Evolutionary conservation across 1,140 invertebrate species (phyloP).

Genomic region (Gryllus bimaculatus): DNA sequence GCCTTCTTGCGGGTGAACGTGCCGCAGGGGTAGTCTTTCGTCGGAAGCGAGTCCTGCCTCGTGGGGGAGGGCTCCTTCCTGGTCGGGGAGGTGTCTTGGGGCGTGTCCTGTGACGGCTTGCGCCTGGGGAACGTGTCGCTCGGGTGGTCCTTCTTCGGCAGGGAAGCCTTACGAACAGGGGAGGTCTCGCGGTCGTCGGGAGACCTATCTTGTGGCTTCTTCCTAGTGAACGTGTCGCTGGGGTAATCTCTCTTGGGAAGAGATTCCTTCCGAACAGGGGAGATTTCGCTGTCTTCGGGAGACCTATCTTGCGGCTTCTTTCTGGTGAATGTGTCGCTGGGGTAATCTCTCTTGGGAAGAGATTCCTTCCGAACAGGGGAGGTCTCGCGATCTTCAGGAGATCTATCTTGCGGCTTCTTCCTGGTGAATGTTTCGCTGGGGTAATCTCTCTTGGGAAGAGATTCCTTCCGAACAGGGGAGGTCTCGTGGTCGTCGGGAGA

Average conservation of each 20-base stretch:
- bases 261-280: conserved; percentile 15
- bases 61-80: not conserved
- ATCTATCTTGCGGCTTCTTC: not conserved
- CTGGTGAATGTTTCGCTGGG: not conserved
- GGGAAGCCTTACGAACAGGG: not conserved
- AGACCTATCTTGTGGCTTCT: not conserved
- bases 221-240: not conserved
- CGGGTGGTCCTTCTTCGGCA: not conserved
- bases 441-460: conserved; percentile 8
- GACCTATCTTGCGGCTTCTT: not conserved
- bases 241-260: conserved; percentile 9
- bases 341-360: conserved; percentile 8
- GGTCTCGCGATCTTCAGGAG: not conserved
- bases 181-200: not conserved
- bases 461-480: conserved; percentile 15
- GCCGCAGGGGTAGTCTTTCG: not conserved
- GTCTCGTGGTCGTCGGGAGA: not conserved
- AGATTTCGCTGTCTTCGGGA: not conserved
- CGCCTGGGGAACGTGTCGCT: not conserved
- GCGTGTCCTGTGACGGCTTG: not conserved
- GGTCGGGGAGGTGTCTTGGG: not conserved
- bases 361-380: conserved; percentile 16
- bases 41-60: not conserved
- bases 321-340: not conserved
- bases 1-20: not conserved